A percentile compares a stretch with the other conserved stretches of the same genome.
phyloP scores from a whole-genome alignment of 2,888 invertebrate genomes.

The Drosophila hamatofila region DNA sequence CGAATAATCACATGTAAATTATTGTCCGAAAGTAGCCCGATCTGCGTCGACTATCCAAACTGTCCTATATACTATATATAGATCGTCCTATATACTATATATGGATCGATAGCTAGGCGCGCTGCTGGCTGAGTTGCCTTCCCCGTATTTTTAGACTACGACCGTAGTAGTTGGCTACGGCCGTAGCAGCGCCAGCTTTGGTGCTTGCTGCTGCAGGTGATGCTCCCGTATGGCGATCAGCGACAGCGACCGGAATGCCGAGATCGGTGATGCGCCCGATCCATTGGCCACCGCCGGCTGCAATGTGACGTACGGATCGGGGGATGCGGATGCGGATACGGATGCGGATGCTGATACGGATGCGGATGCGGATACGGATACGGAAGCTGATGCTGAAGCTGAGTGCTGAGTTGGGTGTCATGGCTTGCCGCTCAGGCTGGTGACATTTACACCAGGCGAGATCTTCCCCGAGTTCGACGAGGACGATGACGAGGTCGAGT shows the following conservation, averaged over 20 bases:
- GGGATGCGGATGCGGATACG: constrained; percentile 51
- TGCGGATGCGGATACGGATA: constrained; percentile 34
- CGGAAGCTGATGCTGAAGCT: constrained; percentile 38
- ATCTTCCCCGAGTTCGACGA: constrained; percentile 84
- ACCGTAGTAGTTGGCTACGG: constrained; percentile 69
- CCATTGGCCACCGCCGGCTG: constrained; percentile 46
- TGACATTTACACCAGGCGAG: constrained; percentile 83
- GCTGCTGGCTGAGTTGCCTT: constrained; percentile 6
- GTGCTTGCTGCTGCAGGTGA: constrained; percentile 79
- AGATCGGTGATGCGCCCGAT: constrained; percentile 74
- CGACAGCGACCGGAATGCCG: constrained; percentile 84
- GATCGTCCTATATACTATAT: constrained; percentile 18
- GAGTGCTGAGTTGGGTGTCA: constrained; percentile 80
- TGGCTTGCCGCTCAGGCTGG: constrained; percentile 83
- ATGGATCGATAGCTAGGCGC: constrained; percentile 5
- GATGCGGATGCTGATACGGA: constrained; percentile 49
- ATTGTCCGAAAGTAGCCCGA: constrained; percentile 85
- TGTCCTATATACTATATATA: constrained; percentile 19
- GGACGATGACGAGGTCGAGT: constrained; percentile 84
- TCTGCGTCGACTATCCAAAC: constrained; percentile 23
- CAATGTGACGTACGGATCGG: constrained; percentile 60
- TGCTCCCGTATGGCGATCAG: constrained; percentile 84
- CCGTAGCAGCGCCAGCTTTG: constrained; percentile 82
- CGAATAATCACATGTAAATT: constrained; percentile 86
- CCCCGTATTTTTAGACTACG: neutral